Conservation (phyloP, 1,140 invertebrate genomes). For the Meloidogyne floridensis region DNA sequence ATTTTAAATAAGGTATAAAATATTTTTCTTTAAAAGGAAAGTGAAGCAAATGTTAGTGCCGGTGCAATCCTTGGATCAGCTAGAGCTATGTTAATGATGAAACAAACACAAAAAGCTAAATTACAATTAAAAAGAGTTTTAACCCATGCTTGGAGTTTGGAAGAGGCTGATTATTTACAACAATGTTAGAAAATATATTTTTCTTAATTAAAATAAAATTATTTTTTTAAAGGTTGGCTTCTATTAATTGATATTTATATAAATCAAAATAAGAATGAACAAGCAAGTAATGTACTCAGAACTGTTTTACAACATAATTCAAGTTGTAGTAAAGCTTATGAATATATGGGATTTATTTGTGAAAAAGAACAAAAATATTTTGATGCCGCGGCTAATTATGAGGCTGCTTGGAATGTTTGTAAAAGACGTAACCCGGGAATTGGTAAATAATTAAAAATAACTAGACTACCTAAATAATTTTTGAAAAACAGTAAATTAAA, state of each 20-base stretch:
- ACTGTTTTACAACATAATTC: slow-evolving; percentile 84
- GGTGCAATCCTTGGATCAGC: slow-evolving; percentile 86
- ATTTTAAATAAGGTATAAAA: background rate
- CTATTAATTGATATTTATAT: slow-evolving; percentile 88
- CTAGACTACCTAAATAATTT: no score
- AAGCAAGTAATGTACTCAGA: slow-evolving; percentile 80
- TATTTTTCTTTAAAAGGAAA: slow-evolving; percentile 1
- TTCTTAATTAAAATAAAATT: no score
- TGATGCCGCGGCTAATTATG: slow-evolving; percentile 82
- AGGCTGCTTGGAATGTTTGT: slow-evolving; percentile 80
- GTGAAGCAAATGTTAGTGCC: slow-evolving; percentile 71
- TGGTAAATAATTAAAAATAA: slow-evolving; percentile 65
- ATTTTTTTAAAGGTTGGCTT: slow-evolving; percentile 73
- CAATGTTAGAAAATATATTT: slow-evolving; percentile 70
- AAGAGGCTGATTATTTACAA: slow-evolving; percentile 92
- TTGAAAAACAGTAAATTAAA: no score
- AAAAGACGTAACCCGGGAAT: slow-evolving; percentile 80
- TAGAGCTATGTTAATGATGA: slow-evolving; percentile 81
- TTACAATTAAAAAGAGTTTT: slow-evolving; percentile 87
- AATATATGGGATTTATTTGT: slow-evolving; percentile 81
- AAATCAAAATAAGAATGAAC: slow-evolving; percentile 78
- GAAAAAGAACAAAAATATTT: slow-evolving; percentile 90
- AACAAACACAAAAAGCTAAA: slow-evolving; percentile 83
- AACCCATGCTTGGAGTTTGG: slow-evolving; percentile 84
- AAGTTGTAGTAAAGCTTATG: slow-evolving; percentile 85